A percentile compares a stretch with the other conserved stretches of the same genome.
Evolutionary conservation across 2,113 vertebrate genomes (phyloP).

Genomic region (Bufo gargarizans): DNA sequence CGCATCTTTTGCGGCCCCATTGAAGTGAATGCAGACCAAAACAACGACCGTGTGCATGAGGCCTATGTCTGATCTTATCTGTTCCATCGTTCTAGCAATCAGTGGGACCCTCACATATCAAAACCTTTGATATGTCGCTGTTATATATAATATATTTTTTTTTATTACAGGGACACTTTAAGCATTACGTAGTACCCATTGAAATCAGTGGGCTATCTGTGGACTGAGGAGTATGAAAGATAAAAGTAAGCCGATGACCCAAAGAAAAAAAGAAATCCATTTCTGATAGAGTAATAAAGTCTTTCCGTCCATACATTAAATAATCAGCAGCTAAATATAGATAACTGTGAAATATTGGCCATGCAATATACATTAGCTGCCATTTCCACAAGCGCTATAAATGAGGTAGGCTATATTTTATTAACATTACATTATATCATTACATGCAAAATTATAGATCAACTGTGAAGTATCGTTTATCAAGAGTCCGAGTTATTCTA

Average conservation of each 20-base stretch:
- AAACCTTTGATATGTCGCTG: no score
- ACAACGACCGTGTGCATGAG: no score
- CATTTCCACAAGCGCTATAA: conserved; percentile 22
- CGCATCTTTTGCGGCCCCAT: no score
- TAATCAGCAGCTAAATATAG: conserved; percentile 1
- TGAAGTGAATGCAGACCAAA: no score
- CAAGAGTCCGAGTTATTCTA: conserved; percentile 38
- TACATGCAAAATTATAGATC: conserved; percentile 35
- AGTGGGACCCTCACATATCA: no score
- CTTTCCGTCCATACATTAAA: background rate
- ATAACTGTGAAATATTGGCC: background rate
- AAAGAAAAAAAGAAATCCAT: background rate
- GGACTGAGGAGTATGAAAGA: no score
- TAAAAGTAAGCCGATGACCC: background rate
- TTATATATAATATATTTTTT: no score
- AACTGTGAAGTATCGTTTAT: conserved; percentile 39
- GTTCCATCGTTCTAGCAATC: no score
- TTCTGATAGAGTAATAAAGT: background rate
- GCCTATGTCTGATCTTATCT: no score
- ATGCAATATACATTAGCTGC: conserved; percentile 19
- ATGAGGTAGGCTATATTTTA: conserved; percentile 50
- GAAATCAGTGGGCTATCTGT: no score
- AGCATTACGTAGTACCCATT: no score
- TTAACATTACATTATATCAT: conserved; percentile 48
- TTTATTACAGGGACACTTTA: no score